Evolutionary conservation across 2,113 vertebrate genomes (phyloP), one percentile per base, ranked within the genome.

Genomic region (Rhea pennata): DNA sequence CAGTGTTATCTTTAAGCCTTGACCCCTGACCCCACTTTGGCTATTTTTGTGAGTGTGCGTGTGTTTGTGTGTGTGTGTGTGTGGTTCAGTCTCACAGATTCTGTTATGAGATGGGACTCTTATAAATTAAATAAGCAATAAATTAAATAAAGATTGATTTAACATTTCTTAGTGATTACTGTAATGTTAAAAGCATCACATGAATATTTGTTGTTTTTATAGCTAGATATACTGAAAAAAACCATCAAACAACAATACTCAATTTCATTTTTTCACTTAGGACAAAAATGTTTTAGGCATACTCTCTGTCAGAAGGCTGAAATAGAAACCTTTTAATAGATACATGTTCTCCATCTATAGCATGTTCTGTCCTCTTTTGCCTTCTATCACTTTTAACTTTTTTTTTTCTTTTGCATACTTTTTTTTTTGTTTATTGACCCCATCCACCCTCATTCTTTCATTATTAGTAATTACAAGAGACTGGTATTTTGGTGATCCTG

Each of bases 111-210:
- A 87, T 66, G 6, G 39, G 12, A 4, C 23, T 33, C 83, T 95
- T 79, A 94, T 95, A 95, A 93, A 95, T 95, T 94, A 96, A 76
- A 92, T 89, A 95, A 79, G 44, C 80, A 94, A 95, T 91, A 56
- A 91, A 91, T 95, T 87, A 54, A 91, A 94, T 88, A 85, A 85
- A 69, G 7, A 24, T 95, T 93, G 81, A 91, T 95, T 74, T 91
- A 90, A 82, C 29, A 88, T 89, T 87, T 96, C 64, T 85, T 83
- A 87, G 65, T 77, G 93, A 93, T 88, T 83, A 59, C 78, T 95
- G 33, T 90, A 91, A 96, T 93, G 90, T 96, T 93, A 94, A 96
- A 97, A 95, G 90, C 75, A 96, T 96, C 84, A 96, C 62, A 96
- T 89, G 74, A 95, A 94, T 74, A 90, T 95, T 94, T 96, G 91